These are phyloP conservation scores for Osmerus eperlanus DNA, from an alignment of 2,113 vertebrate genomes.

Conservation along the genomic window DNA sequence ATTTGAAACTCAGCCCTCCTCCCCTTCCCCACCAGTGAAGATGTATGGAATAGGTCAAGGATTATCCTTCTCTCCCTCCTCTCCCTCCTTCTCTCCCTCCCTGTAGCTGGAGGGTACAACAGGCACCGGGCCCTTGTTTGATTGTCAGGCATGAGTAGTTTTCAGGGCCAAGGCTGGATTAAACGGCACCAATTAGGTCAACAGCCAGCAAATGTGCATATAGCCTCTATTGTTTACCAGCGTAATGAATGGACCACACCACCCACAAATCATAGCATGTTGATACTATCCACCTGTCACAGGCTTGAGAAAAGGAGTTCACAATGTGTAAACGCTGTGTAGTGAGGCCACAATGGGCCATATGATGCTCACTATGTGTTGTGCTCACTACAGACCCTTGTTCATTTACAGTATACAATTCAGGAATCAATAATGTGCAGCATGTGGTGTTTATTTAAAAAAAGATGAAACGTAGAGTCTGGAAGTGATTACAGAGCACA, in stretches of 20 bases:
- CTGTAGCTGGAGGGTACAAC: neutral
- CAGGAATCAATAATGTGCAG: neutral
- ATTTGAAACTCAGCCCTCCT: neutral
- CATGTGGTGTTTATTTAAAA: neutral
- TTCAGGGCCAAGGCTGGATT: slow-evolving; percentile 61
- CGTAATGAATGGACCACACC: slow-evolving; percentile 42
- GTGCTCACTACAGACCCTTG: too few species aligned
- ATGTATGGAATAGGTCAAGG: too few species aligned
- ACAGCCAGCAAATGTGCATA: slow-evolving; percentile 51
- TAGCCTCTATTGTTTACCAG: slow-evolving; percentile 39
- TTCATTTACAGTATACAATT: neutral
- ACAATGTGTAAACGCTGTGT: too few species aligned
- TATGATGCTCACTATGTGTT: too few species aligned
- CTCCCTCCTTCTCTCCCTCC: neutral
- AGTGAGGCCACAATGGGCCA: too few species aligned
- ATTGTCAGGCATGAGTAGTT: slow-evolving; percentile 48
- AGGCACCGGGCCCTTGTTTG: slow-evolving; percentile 6
- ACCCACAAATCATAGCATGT: slow-evolving; percentile 34
- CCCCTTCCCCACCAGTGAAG: too few species aligned
- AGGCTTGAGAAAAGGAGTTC: too few species aligned
- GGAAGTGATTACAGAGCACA: neutral
- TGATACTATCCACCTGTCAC: slow-evolving; percentile 5
- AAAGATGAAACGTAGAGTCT: too few species aligned
- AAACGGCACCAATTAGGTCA: slow-evolving; percentile 57
- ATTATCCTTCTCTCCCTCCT: neutral